Base-by-base conservation (phyloP, 2,888 invertebrate genomes). In the Diarsia dahlii region DNA sequence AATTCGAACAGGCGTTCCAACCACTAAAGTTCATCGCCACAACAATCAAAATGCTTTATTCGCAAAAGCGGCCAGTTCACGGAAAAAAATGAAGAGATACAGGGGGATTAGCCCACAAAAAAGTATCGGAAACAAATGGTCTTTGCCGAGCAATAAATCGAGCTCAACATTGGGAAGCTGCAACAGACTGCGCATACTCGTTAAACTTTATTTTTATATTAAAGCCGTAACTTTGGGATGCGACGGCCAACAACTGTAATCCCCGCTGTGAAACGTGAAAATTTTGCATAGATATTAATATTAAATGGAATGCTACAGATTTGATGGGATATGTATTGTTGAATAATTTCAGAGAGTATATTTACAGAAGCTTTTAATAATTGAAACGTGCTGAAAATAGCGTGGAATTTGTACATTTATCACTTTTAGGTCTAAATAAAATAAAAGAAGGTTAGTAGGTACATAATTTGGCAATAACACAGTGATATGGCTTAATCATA, bases 131-230 rank as follows among this genome's bases (percentile, higher is more conserved):
- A 94, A 94, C 92, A 92, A 93, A 95, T 93, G 92, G 92, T 92
- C 89, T 90, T 90, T 87, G 88, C 90, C 86, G 85, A 89, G 93
- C 94, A 94, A 95, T 96, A 96, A 95, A 95, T 95, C 93, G 93
- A 85, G 94, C 93, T 94, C 93, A 94, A 93, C 94, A 95, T 93
- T 94, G 93, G 90, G 90, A 91, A 90, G 91, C 91, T 92, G 93
- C 95, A 93, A 90, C 95, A 94, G 92, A 91, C 94, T 94, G 95
- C 92, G 91, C 90, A 88, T 90, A 90, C 94, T 93, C 95, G 95
- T 95, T 94, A 95, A 95, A 95, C 94, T 95, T 96, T 95, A 95
- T 95, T 95, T 95, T 95, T 95, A 95, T 94, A 95, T 95, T 94
- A 94, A 95, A 94, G 90, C 94, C 94, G 95, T 95, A 95, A 96